A percentile compares a stretch with the other conserved stretches of the same genome.
These are phyloP conservation scores for Ypsolopha scabrella DNA, from an alignment of 2,888 invertebrate genomes.

Conservation along the genomic window DNA sequence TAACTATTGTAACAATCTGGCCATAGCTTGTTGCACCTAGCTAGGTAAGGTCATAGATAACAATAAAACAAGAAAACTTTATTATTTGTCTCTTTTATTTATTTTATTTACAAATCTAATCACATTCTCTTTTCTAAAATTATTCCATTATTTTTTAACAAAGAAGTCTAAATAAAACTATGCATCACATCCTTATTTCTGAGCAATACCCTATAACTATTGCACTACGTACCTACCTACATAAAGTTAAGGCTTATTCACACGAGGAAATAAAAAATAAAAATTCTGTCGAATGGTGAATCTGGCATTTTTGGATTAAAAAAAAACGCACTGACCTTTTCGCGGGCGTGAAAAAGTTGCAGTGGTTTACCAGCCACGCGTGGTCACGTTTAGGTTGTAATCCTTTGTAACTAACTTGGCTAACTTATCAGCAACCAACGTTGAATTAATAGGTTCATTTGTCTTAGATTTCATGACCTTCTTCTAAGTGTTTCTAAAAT, in stretches of 20 bases:
- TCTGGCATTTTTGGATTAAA: too few relatives aligned
- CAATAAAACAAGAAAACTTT: constrained; percentile 14
- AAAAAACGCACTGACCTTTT: constrained; percentile 25
- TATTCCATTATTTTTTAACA: constrained; percentile 28
- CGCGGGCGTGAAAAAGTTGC: not conserved
- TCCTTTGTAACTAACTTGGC: too few relatives aligned
- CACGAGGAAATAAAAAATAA: too few relatives aligned
- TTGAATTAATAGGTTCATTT: too few relatives aligned
- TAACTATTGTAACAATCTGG: too few relatives aligned
- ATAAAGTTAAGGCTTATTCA: too few relatives aligned
- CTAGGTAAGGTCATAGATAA: not conserved
- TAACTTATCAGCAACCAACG: too few relatives aligned
- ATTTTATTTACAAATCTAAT: constrained; percentile 67
- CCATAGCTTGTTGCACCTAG: too few relatives aligned
- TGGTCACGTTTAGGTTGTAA: not conserved
- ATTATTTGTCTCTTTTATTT: constrained; percentile 35
- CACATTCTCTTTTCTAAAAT: constrained; percentile 59
- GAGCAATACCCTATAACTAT: not conserved
- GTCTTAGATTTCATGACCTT: too few relatives aligned
- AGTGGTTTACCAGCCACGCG: too few relatives aligned
- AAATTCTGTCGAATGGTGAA: too few relatives aligned
- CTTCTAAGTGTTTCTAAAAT: too few relatives aligned
- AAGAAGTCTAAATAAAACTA: constrained; percentile 13
- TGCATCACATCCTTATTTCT: not conserved
- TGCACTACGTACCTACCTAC: constrained; percentile 3